phyloP scores from a whole-genome alignment of 1,140 invertebrate genomes.

The Pseudoatta argentina region DNA sequence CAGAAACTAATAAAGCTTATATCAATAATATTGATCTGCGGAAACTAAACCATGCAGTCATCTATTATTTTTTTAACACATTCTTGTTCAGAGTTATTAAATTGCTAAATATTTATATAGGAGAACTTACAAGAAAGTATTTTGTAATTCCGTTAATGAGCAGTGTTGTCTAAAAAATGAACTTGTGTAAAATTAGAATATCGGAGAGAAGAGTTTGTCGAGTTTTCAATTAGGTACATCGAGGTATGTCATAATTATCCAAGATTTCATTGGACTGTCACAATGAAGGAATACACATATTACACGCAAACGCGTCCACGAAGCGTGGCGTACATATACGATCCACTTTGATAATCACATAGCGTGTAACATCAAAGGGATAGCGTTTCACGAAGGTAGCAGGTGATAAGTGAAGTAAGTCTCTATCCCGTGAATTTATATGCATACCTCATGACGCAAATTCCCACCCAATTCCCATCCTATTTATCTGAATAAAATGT shows the following conservation, averaged over 20 bases:
- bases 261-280: conserved; percentile 38
- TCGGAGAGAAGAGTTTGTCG: background rate
- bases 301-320: conserved; percentile 39
- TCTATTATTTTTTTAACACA: background rate
- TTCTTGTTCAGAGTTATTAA: background rate
- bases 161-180: background rate
- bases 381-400: conserved; percentile 72
- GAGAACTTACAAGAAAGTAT: background rate
- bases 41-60: background rate
- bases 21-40: conserved; percentile 6
- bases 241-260: conserved; percentile 13
- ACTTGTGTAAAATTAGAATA: background rate
- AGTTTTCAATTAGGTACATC: conserved; percentile 4
- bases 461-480: conserved; percentile 31
- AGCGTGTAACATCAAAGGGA: conserved; percentile 74
- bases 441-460: conserved; percentile 63
- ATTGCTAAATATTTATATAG: background rate
- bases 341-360: conserved; percentile 69
- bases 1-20: conserved; percentile 42
- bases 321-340: conserved; percentile 12
- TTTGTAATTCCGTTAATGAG: background rate
- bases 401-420: conserved; percentile 73
- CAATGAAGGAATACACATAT: conserved; percentile 27
- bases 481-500: conserved; percentile 25
- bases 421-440: conserved; percentile 70